phyloP scores from a whole-genome alignment of 1,140 invertebrate genomes.

The Orchestia grillus region DNA sequence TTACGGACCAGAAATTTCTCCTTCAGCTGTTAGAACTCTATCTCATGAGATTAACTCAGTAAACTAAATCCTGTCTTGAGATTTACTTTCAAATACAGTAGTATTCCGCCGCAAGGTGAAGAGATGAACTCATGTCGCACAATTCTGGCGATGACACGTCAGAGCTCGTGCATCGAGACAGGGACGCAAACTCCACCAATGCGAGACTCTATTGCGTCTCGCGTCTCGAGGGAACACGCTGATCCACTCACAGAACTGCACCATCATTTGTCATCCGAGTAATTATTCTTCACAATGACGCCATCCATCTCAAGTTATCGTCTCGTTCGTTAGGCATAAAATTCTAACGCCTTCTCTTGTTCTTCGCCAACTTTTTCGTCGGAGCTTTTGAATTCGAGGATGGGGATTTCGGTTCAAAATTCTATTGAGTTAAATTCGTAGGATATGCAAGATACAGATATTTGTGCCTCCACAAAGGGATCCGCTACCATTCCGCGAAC shows the following conservation, averaged over 20 bases:
- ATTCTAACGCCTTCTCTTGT: background rate
- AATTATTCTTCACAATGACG: conserved; percentile 38
- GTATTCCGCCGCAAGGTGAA: background rate
- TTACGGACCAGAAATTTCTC: no score
- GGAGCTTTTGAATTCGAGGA: background rate
- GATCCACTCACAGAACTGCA: background rate
- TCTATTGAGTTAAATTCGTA: background rate
- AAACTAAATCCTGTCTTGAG: background rate
- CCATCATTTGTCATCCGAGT: conserved; percentile 34
- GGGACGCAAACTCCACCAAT: background rate
- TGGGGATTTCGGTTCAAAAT: background rate
- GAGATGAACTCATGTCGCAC: background rate
- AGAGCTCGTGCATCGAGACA: background rate
- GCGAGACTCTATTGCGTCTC: background rate
- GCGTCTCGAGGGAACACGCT: background rate
- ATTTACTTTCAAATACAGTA: background rate
- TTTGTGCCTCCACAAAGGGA: background rate
- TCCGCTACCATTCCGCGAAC: background rate
- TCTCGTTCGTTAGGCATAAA: conserved; percentile 12
- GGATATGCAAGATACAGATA: background rate
- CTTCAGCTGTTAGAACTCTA: background rate
- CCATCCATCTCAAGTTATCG: conserved; percentile 31
- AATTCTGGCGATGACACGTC: background rate
- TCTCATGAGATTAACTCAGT: background rate
- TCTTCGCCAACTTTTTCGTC: background rate